Evolutionary conservation across 2,888 invertebrate species (phyloP), one percentile per base, ranked within the genome.

Genomic region (Mesorhabditis spiculigera): DNA sequence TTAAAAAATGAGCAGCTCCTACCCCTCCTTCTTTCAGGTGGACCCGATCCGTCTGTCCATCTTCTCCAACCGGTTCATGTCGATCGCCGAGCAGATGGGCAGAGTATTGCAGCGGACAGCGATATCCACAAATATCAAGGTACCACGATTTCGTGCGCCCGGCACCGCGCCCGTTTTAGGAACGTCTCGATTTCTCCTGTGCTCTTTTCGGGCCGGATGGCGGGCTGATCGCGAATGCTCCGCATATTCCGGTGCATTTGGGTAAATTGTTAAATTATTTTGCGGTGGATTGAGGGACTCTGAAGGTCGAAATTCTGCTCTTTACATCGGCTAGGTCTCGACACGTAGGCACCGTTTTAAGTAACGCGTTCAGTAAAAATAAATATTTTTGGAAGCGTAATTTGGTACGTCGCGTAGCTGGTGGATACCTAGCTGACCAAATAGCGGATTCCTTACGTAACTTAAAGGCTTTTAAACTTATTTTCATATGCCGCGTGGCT

Each of bases 1-100:
- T 28, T 28, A 28, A 28, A 28, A 28, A 28, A 28, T 28, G 28
- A 28, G 28, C 28, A 28, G 28, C 28, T 28, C 28, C 28, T 28
- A 28, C 28, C 28, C 28, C 50, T 50, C 13, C 50, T 50, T 71
- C n/a, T 50, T 50, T 65, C 64, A 83, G 81, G 73, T 76, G 70
- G 94, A 98, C 87, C 91, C 94, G 5, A 93, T 98, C 78, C 95
- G 97, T 85, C 88, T 99, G 68, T 96, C 96, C 83, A 96, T 98
- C 69, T 98, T 98, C 88, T 94, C 94, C 45, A 96, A 98, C 87
- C 90, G 97, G 10, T 98, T 99, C 87, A 99, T 99, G 98, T 95
- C 95, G 77, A 97, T 96, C 78, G 98, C 98, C 3, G 98, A 98
- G 86, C 98, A 99, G 88, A 99, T 98, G 98, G 93, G 93, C 82